Evolutionary conservation across 1,140 invertebrate species (phyloP).

Genomic region (Trialeurodes vaporariorum): DNA sequence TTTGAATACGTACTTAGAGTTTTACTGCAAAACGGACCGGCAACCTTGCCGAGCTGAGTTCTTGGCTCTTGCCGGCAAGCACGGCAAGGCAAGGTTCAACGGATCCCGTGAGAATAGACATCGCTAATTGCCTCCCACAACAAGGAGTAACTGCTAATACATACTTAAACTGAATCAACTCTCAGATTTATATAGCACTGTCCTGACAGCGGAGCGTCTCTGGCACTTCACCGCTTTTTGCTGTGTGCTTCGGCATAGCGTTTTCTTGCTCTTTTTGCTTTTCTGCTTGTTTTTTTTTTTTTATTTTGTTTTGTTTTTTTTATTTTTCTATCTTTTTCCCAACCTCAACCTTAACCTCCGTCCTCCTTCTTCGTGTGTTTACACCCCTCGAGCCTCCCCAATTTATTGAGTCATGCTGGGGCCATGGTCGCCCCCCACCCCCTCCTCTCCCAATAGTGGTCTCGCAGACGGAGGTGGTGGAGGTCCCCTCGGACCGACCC

Average conservation of each 20-base stretch:
- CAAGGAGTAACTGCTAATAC: not conserved
- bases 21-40: too few relatives aligned
- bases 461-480: too few relatives aligned
- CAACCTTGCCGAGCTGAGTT: too few relatives aligned
- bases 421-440: not conserved
- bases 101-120: not conserved
- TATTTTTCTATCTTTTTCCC: too few relatives aligned
- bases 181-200: not conserved
- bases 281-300: too few relatives aligned
- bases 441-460: not conserved
- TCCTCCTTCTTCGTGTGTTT: not conserved
- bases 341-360: too few relatives aligned
- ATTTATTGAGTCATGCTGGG: conserved; percentile 1
- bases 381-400: not conserved
- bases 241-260: not conserved
- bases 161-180: conserved; percentile 1
- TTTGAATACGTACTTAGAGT: too few relatives aligned
- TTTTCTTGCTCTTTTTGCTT: too few relatives aligned
- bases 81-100: not conserved
- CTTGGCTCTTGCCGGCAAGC: too few relatives aligned
- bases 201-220: not conserved
- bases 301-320: too few relatives aligned
- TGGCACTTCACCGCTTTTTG: not conserved
- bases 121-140: not conserved
- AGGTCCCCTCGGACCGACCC: too few relatives aligned